A percentile compares a stretch with the other conserved stretches of the same genome.
Evolutionary conservation across 2,113 vertebrate genomes (phyloP).

Genomic region (Pangasianodon gigas): DNA sequence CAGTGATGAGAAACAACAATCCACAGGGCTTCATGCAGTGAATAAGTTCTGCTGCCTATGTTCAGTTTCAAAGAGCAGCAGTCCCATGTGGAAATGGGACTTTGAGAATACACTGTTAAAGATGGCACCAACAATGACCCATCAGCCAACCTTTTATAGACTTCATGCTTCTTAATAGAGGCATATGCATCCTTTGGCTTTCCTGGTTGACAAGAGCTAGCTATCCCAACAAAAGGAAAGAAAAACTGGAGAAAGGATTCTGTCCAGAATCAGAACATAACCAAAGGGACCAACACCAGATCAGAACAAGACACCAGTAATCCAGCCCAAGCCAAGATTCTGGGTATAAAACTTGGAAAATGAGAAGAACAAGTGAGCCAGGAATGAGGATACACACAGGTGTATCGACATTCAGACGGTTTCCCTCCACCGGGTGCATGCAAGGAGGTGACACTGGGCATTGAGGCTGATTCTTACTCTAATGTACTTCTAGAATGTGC

Average conservation of each 20-base stretch:
- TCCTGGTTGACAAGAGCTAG: background rate
- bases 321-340: background rate
- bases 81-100: background rate
- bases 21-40: background rate
- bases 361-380: background rate
- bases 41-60: background rate
- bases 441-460: conserved; percentile 34
- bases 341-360: background rate
- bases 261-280: background rate
- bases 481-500: background rate
- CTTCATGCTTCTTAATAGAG: background rate
- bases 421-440: conserved; percentile 52
- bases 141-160: background rate
- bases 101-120: background rate
- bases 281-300: conserved; percentile 35
- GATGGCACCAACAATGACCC: background rate
- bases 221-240: background rate
- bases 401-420: conserved; percentile 1
- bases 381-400: background rate
- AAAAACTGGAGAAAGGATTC: background rate
- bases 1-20: background rate
- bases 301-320: conserved; percentile 5
- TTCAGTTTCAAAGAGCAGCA: background rate
- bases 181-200: too few relatives aligned
- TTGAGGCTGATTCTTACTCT: conserved; percentile 46